Base-by-base conservation (phyloP, 2,888 invertebrate species). In the Hypomecis atomaria region DNA sequence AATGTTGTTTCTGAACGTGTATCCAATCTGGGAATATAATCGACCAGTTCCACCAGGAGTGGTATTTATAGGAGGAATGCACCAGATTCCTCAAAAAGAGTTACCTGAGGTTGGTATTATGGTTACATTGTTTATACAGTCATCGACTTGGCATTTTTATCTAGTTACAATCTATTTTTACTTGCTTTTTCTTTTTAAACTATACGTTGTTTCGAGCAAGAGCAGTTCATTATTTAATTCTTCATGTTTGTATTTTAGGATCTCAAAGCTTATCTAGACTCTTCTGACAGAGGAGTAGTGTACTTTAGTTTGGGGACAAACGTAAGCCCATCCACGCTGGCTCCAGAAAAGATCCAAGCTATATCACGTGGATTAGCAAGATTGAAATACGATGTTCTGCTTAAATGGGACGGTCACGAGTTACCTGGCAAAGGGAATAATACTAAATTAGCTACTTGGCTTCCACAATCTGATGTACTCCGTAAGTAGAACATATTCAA, bases 281-380 rank as follows among this genome's bases (percentile, higher is more conserved):
- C 55, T 34, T 36, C 36, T 37, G 45, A 37, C n/a, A 37, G 36
- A 34, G 55, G 92, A 0, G 88, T 90, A 0, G 85, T 92, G 2
- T 90, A 87, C 62, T 79, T 93, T 47, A 92, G 92, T 68, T 84
- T 92, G 57, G 92, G 92, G 0, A 85, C 91, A 0, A 88, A 88
- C 34, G 81, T 88, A 0, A 71, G 80, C 4, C 80, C 86, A 0
- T 75, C 80, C 2, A 44, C 75, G 0, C 67, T 92, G 48, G 81
- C 89, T 0, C 66, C 78, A 5, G 76, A 84, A 43, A 83, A 67
- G 54, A 75, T 86, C 5, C 71, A 84, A 59, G 73, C 66, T 0
- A 70, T 93, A 0, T 34, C 85, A 0, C 76, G 78, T 6, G 86
- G 82, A 0, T 86, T 93, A 55, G 84, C 86, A 0, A 72, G 80